Evolutionary conservation across 2,888 invertebrate species (phyloP).

Genomic region (Hydrotaea diabolus): DNA sequence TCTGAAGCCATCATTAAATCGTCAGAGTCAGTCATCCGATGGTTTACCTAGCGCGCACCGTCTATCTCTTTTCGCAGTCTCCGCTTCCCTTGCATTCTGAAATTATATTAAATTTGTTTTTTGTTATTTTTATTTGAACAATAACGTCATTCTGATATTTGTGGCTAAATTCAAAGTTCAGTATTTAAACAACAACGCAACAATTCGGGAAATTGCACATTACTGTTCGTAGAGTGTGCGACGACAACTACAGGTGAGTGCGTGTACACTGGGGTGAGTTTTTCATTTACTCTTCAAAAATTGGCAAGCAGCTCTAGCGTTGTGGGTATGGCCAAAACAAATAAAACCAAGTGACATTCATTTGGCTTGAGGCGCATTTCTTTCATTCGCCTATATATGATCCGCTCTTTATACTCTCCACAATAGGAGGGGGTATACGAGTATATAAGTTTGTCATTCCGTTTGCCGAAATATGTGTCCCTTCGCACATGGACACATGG

Average conservation of each 20-base stretch:
- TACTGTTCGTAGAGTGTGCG: neutral
- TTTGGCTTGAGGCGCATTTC: no score
- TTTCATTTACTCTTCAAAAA: no score
- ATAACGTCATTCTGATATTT: slow-evolving; percentile 58
- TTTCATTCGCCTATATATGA: no score
- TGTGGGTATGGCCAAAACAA: no score
- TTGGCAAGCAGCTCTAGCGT: no score
- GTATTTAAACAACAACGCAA: slow-evolving; percentile 19
- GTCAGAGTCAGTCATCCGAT: neutral
- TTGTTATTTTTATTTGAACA: slow-evolving; percentile 16
- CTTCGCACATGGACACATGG: no score
- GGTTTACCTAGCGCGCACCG: neutral
- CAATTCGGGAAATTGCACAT: slow-evolving; percentile 48
- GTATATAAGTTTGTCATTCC: no score
- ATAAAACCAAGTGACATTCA: no score
- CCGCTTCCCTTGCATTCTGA: neutral
- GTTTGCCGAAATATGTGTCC: no score
- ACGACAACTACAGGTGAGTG: slow-evolving; percentile 1
- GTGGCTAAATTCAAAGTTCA: slow-evolving; percentile 61
- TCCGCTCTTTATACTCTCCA: no score
- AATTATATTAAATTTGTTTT: neutral
- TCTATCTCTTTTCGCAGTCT: neutral
- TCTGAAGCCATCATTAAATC: slow-evolving; percentile 23
- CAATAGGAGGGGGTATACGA: no score
- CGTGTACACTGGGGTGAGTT: neutral